Evolutionary conservation across 2,888 invertebrate genomes (phyloP).

Genomic region (Chirona hameri): DNA sequence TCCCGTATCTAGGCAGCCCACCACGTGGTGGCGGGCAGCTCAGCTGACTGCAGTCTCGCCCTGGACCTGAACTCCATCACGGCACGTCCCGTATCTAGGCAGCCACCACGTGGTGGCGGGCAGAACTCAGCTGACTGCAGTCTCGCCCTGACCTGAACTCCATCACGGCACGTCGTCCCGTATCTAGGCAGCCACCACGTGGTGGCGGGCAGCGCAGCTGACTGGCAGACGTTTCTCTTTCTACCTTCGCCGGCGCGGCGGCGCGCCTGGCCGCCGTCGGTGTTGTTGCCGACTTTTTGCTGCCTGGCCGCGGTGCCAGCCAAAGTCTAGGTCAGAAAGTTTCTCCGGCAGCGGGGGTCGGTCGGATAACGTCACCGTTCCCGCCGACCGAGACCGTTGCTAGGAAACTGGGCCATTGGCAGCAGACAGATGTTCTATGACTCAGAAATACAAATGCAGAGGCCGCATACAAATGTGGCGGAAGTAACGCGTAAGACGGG

Average conservation of each 20-base stretch:
- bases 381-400: not conserved
- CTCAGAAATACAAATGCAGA: no score
- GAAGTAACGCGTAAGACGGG: no score
- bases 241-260: not conserved
- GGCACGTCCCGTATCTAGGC: not conserved
- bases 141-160: no score
- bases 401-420: no score
- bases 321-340: slow-evolving; percentile 23
- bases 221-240: not conserved
- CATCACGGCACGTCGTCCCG: no score
- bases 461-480: no score
- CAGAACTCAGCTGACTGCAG: not conserved
- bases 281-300: not conserved
- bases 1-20: no score
- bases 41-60: no score
- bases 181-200: not conserved
- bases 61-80: no score
- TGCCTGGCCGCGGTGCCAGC: not conserved
- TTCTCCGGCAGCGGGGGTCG: not conserved
- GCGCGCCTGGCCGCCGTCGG: not conserved
- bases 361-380: not conserved
- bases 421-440: no score
- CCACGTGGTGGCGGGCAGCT: not conserved
- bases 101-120: not conserved
- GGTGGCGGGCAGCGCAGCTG: not conserved